These are phyloP conservation scores for Drosophila nebulosa DNA, from an alignment of 1,140 invertebrate species.

Conservation along the genomic window DNA sequence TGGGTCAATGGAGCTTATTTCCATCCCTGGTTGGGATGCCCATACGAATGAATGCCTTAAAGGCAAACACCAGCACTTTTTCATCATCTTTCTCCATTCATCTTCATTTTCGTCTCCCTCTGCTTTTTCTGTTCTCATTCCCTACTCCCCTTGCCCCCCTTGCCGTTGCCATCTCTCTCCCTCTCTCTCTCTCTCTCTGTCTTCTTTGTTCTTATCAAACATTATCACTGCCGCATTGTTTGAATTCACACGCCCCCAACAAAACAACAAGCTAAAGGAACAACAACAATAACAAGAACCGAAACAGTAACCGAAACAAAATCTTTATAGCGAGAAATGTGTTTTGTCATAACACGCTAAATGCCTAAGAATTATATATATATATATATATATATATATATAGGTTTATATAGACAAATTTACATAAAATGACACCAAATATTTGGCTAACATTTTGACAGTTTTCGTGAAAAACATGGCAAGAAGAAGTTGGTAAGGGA, in stretches of 20 bases:
- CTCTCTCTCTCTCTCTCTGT: background rate
- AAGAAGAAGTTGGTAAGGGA: conserved; percentile 44
- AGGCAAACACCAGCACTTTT: conserved; percentile 41
- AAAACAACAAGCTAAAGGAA: conserved; percentile 9
- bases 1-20: background rate
- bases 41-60: background rate
- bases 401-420: conserved; percentile 44
- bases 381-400: conserved; percentile 9
- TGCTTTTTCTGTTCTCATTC: conserved; percentile 1
- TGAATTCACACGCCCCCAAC: conserved; percentile 69
- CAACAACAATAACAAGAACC: conserved; percentile 22
- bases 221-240: conserved; percentile 74
- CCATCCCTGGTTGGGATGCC: conserved; percentile 19
- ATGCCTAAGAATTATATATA: conserved; percentile 7
- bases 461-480: conserved; percentile 71
- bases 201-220: conserved; percentile 44
- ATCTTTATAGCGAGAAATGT: conserved; percentile 12
- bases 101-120: background rate
- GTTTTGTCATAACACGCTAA: conserved; percentile 32
- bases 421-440: conserved; percentile 63
- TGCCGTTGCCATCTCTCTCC: no score
- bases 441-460: conserved; percentile 74
- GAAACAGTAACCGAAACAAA: conserved; percentile 18
- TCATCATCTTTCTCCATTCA: background rate
- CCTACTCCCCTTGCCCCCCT: no score